Base-by-base conservation (phyloP, 53 echinoderm and acorn worm genomes). In the Antedon mediterranea region DNA sequence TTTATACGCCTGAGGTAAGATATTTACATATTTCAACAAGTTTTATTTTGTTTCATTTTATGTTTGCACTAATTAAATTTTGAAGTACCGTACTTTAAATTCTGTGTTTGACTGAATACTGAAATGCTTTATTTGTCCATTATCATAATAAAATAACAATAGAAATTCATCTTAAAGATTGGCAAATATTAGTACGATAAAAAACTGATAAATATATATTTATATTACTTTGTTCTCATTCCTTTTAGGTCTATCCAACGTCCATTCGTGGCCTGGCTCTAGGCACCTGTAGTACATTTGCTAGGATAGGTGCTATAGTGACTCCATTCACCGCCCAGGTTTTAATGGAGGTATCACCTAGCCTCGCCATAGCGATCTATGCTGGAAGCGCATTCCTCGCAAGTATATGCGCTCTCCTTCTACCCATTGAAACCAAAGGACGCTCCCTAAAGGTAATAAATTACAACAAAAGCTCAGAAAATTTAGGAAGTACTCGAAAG, bases 251-350 rank as follows among this genome's bases (percentile, higher is more conserved):
- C 9, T 93, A 91, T 71, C 93, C 93, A 20, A 93, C 93, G 3
- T 79, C 86, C 72, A 86, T 93, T 27, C 76, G 93, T 13, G 89
- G 88, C 26, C 75, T 88, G 3, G 93, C 82, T 74, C 73, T 93
- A 41, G 93, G 93, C 0, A 71, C 83, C 1, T 90, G 93, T 71
- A 88, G 91, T 27, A 79, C 93, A 29, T 74, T 82, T 4, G 91
- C 93, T 2, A 79, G 90, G 43, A 41, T 93, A 74, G 93, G 93
- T 32, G 86, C 90, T 28, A 83, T 93, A 41, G 34, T 82, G 0
- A 93, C 93, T 7, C 93, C 93, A 26, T 93, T 90, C 74, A 82
- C 91, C 31, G 90, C 93, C 28, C 90, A 93, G 90, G 93, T 85
- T 26, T 76, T 85, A 27, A 30, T 85, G 72, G 75, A 34, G n/a